These are phyloP conservation scores for Dascillus cervinus DNA, from an alignment of 2,888 invertebrate species.

Conservation along the genomic window DNA sequence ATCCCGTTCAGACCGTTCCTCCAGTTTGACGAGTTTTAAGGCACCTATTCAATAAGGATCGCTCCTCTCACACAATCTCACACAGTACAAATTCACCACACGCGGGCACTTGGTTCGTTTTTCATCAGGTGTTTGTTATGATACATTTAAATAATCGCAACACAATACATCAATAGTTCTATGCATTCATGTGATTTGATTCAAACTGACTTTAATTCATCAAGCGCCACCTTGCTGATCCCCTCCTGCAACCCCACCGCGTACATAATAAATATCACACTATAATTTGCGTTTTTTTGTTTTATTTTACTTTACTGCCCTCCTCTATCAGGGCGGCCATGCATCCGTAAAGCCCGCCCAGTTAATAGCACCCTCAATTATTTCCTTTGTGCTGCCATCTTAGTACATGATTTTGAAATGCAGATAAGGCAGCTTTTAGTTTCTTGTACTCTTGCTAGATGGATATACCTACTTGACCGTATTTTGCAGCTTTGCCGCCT, in stretches of 20 bases:
- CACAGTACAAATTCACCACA: constrained; percentile 13
- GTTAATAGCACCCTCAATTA: constrained; percentile 40
- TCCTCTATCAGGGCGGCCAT: constrained; percentile 45
- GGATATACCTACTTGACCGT: constrained; percentile 7
- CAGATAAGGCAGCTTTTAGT: neutral
- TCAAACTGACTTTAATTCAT: constrained; percentile 45
- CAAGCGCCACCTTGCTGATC: constrained; percentile 39
- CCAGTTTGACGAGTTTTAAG: constrained; percentile 37
- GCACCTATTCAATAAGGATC: too few relatives aligned
- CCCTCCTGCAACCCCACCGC: constrained; percentile 28
- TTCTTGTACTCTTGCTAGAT: constrained; percentile 3
- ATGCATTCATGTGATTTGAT: constrained; percentile 44
- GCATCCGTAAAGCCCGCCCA: constrained; percentile 46
- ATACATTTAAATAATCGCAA: constrained; percentile 12
- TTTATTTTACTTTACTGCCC: constrained; percentile 40
- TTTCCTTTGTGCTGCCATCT: constrained; percentile 13
- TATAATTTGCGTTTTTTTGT: constrained; percentile 42
- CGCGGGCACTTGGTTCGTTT: constrained; percentile 19
- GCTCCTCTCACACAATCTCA: constrained; percentile 6
- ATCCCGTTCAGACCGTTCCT: constrained; percentile 39
- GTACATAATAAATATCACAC: constrained; percentile 35
- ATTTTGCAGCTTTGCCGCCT: neutral
- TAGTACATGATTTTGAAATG: neutral
- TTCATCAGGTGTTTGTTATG: constrained; percentile 18
- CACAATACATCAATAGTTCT: constrained; percentile 26